A percentile compares a stretch with the other conserved stretches of the same genome.
phyloP scores from a whole-genome alignment of 2,113 vertebrate species.

The Cochlearius cochlearius region DNA sequence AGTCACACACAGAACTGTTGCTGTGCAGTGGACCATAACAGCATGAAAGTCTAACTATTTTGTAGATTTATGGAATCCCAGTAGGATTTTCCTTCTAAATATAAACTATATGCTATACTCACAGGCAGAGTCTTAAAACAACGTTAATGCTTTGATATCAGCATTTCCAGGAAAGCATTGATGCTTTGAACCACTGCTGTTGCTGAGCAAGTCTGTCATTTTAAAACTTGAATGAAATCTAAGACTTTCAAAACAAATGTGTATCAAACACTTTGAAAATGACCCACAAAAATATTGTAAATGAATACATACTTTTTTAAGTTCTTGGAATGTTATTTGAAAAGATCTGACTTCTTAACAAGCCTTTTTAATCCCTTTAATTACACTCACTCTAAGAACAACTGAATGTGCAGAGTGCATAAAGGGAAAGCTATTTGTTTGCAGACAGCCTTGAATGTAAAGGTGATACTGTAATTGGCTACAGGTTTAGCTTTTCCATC shows the following conservation, averaged over 20 bases:
- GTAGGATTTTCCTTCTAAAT: slow-evolving; percentile 75
- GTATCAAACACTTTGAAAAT: neutral
- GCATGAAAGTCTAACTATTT: slow-evolving; percentile 9
- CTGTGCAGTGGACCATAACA: slow-evolving; percentile 46
- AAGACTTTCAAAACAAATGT: slow-evolving; percentile 15
- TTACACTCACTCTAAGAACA: neutral
- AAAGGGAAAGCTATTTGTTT: neutral
- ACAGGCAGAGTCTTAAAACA: slow-evolving; percentile 62
- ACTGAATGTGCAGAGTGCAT: neutral
- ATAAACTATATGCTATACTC: slow-evolving; percentile 57
- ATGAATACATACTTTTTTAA: neutral
- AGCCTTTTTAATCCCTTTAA: neutral
- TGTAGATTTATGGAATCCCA: slow-evolving; percentile 60
- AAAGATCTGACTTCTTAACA: neutral
- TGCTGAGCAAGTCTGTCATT: slow-evolving; percentile 57
- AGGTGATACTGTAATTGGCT: neutral
- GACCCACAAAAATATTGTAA: neutral
- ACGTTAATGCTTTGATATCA: slow-evolving; percentile 42
- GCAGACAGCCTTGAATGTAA: neutral
- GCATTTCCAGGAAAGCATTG: slow-evolving; percentile 31
- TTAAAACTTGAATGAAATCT: slow-evolving; percentile 55
- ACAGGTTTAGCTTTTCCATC: neutral
- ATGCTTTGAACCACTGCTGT: slow-evolving; percentile 53
- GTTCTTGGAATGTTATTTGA: neutral
- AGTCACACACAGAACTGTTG: slow-evolving; percentile 50